Conservation (phyloP, 2,113 vertebrate genomes). For the Pitta sordida region DNA sequence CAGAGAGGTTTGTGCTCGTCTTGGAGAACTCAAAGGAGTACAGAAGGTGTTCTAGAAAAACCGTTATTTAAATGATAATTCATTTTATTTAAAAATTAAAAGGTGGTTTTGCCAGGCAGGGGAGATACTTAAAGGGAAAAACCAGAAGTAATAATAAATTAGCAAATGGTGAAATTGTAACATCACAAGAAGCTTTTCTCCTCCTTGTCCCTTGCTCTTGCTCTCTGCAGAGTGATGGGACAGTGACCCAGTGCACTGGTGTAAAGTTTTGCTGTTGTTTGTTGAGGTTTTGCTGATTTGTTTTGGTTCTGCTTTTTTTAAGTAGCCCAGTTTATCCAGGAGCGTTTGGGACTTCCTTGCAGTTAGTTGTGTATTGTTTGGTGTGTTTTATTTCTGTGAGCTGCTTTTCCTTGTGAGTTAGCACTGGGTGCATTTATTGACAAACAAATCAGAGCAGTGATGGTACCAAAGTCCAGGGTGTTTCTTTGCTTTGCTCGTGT, state of each 20-base stretch:
- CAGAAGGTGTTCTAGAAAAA: neutral
- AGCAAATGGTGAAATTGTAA: neutral
- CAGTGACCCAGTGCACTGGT: neutral
- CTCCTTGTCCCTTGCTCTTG: neutral
- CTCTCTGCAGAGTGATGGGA: neutral
- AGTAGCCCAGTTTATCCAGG: neutral
- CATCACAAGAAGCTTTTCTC: neutral
- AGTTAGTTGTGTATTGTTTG: neutral
- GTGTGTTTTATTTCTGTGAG: neutral
- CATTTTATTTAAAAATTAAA: neutral
- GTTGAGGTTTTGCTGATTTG: neutral
- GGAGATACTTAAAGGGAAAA: neutral
- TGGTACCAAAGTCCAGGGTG: neutral
- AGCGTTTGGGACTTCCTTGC: neutral
- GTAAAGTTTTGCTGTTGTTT: neutral
- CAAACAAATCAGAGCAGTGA: neutral
- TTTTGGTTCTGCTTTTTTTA: neutral
- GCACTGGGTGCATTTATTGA: neutral
- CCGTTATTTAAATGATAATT: neutral
- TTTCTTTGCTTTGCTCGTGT: neutral
- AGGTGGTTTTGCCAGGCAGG: neutral
- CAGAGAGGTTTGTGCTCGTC: slow-evolving; percentile 83
- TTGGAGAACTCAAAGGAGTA: neutral
- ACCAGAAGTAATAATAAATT: neutral
- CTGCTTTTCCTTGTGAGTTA: neutral